These are phyloP conservation scores for Umimayanthus chanpuru DNA, from an alignment of 92 coral and sea anemone species.

Conservation along the genomic window DNA sequence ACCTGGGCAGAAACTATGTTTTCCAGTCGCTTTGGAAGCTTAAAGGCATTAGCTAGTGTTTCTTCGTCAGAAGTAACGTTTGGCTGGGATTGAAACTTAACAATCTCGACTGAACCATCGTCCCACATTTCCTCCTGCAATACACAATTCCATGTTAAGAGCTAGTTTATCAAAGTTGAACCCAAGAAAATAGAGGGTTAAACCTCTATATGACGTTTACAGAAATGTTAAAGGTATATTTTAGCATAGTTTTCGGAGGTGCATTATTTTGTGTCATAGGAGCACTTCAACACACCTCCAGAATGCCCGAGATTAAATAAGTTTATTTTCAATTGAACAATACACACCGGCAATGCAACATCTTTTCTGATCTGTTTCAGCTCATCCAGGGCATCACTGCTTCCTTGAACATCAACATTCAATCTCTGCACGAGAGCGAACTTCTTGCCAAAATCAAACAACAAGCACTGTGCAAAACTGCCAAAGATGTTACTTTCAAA, in stretches of 20 bases:
- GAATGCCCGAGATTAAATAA: too few species aligned
- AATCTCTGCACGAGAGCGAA: constrained; percentile 39
- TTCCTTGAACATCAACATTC: constrained; percentile 58
- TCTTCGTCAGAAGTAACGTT: constrained; percentile 14
- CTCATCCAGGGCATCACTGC: constrained; percentile 14
- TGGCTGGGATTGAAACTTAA: constrained; percentile 13
- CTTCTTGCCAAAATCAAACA: constrained; percentile 66
- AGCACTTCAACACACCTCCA: too few species aligned
- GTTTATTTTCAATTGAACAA: too few species aligned
- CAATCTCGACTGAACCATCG: constrained; percentile 36
- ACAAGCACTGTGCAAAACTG: constrained; percentile 62
- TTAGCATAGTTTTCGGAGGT: too few species aligned
- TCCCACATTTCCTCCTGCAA: constrained; percentile 44
- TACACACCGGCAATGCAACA: constrained; percentile 21
- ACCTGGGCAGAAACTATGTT: constrained; percentile 54
- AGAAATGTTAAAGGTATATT: too few species aligned
- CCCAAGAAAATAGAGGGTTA: neutral
- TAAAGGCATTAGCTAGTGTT: constrained; percentile 42
- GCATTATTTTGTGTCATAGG: too few species aligned
- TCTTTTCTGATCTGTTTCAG: constrained; percentile 33
- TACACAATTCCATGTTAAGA: neutral
- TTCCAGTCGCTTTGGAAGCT: constrained; percentile 55
- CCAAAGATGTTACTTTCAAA: constrained; percentile 48
- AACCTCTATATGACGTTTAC: neutral
- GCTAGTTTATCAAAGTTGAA: too few species aligned